Evolutionary conservation across 2,113 vertebrate genomes (phyloP).

Genomic region (Chiloscyllium plagiosum): DNA sequence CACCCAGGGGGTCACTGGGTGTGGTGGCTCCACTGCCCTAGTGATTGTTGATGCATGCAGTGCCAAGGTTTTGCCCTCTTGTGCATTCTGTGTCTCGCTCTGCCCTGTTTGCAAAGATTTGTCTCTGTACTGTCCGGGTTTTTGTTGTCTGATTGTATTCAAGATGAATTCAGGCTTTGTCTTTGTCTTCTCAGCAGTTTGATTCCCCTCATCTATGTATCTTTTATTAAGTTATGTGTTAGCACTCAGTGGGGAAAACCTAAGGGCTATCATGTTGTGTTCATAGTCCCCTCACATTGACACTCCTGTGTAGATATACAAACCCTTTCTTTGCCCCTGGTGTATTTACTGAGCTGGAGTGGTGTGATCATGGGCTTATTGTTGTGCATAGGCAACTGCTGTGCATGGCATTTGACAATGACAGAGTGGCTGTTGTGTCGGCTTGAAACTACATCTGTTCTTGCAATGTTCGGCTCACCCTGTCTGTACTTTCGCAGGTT

Average conservation of each 20-base stretch:
- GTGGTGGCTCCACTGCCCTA: too few relatives aligned
- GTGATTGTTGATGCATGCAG: not conserved
- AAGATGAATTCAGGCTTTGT: too few relatives aligned
- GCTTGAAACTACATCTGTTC: not conserved
- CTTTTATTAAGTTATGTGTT: not conserved
- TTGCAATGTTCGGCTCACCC: not conserved
- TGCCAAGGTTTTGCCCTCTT: too few relatives aligned
- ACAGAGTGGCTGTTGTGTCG: not conserved
- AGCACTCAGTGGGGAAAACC: not conserved
- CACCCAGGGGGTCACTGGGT: too few relatives aligned
- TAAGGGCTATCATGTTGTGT: not conserved
- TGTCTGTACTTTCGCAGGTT: not conserved
- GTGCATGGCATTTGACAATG: not conserved
- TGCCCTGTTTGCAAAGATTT: too few relatives aligned
- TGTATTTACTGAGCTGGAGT: not conserved
- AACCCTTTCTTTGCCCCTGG: not conserved
- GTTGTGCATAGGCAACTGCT: not conserved
- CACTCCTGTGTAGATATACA: not conserved
- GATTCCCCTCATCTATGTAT: not conserved
- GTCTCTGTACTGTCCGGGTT: too few relatives aligned
- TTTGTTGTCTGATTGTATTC: too few relatives aligned
- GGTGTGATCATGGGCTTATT: not conserved
- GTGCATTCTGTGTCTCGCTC: not conserved
- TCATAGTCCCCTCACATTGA: not conserved
- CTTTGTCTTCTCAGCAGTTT: too few relatives aligned